Evolutionary conservation across 2,113 vertebrate species (phyloP).

Genomic region (Aythya baeri): DNA sequence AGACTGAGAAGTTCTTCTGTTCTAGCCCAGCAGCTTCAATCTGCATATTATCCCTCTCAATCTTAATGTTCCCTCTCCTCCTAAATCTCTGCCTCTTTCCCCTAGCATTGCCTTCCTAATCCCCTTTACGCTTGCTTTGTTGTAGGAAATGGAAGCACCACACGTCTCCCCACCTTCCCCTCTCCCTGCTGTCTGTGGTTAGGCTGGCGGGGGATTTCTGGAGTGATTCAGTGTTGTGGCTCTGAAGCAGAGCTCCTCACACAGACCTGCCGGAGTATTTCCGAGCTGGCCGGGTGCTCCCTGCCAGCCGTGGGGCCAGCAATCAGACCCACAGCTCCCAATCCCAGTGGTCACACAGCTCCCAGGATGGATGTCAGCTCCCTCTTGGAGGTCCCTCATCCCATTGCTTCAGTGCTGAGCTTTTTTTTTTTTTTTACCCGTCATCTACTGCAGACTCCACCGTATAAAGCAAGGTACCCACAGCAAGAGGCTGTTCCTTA

Average conservation of each 20-base stretch:
- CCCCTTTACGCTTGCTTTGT: conserved; percentile 41
- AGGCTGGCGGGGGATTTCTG: conserved; percentile 51
- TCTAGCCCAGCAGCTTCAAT: conserved; percentile 69
- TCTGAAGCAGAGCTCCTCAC: conserved; percentile 30
- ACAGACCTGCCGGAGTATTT: neutral
- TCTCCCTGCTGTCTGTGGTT: conserved; percentile 28
- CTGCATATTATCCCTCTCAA: conserved; percentile 54
- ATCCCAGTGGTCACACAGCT: too few relatives aligned
- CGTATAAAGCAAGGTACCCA: too few relatives aligned
- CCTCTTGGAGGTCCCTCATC: neutral
- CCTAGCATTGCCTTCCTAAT: conserved; percentile 44
- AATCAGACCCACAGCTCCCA: neutral
- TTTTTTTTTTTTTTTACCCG: too few relatives aligned
- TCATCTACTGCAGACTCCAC: too few relatives aligned
- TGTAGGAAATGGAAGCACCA: conserved; percentile 46
- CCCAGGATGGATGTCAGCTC: neutral
- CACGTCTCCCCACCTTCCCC: conserved; percentile 5
- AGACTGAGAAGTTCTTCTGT: conserved; percentile 77
- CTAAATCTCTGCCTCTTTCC: conserved; percentile 25
- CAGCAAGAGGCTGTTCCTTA: too few relatives aligned
- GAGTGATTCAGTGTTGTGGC: conserved; percentile 51
- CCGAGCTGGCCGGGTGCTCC: neutral
- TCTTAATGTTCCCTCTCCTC: conserved; percentile 28
- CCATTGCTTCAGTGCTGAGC: neutral
- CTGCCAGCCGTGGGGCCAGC: accelerated